Conservation (phyloP, 1,140 invertebrate genomes). For the Trypoxylus dichotomus region DNA sequence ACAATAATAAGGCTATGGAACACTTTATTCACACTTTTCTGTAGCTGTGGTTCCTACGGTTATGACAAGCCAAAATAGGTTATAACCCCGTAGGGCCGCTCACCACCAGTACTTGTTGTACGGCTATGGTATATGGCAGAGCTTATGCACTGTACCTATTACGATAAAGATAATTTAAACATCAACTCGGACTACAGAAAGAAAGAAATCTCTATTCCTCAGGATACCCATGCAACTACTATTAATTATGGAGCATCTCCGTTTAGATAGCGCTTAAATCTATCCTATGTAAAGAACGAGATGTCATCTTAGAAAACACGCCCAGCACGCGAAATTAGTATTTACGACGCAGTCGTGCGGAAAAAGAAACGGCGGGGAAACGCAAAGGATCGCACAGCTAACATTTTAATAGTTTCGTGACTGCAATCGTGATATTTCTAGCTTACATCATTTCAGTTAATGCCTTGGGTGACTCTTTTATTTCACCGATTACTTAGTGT, state of each 20-base stretch:
- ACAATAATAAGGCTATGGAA: no score
- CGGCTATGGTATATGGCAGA: no score
- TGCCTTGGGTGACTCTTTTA: not conserved
- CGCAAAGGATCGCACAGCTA: not conserved
- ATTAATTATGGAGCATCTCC: not conserved
- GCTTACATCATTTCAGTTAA: not conserved
- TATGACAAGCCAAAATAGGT: no score
- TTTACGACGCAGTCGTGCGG: slow-evolving; percentile 11
- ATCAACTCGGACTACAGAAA: not conserved
- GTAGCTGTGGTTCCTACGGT: no score
- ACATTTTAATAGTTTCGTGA: slow-evolving; percentile 15
- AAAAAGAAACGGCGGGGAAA: not conserved
- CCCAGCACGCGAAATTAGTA: not conserved
- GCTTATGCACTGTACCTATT: no score
- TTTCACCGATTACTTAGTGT: not conserved
- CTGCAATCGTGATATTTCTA: not conserved
- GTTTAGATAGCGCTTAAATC: not conserved
- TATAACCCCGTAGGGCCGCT: no score
- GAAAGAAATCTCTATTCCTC: not conserved
- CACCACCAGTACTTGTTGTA: no score
- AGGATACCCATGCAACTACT: not conserved
- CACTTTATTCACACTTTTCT: no score
- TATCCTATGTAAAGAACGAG: not conserved
- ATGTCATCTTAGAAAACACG: not conserved
- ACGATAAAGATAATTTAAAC: not conserved